Base-by-base conservation (phyloP, 2,113 vertebrate genomes). In the Equus quagga region DNA sequence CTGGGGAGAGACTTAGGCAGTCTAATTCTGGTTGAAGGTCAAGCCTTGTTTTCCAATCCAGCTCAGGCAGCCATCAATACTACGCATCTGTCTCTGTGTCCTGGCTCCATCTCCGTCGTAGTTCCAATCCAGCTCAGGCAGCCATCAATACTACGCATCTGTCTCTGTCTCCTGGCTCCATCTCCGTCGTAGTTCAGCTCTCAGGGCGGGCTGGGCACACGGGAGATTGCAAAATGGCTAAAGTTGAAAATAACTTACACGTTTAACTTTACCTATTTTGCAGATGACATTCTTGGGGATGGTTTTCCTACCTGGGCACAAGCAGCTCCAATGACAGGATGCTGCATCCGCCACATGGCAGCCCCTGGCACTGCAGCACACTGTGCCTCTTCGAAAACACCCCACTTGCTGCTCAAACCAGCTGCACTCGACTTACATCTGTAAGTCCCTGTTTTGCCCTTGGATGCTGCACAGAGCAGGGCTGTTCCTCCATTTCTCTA, bases 321-420 rank as follows among this genome's bases (percentile, higher is more conserved):
- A 3, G 21, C 26, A 21, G 36, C 19, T 81, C 5, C 56, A 8
- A 2, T 3, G 72, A 19, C 4, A 36, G 26, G 62, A 73, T 13
- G 8, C 41, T 18, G 15, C 12, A 0, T 41, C 7, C 0, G 6
- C 65, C 5, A 3, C 7, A 0, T 0, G n/a, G 58, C 0, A 31
- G 6, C 19, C 1, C 33, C 51, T 60, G 44, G 15, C 19, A 5
- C 41, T 7, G 36, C 58, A 46, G 24, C 21, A 11, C 49, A 6
- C 0, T 1, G 4, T 1, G 46, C 21, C 31, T 78, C 65, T 60
- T 46, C 1, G 11, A 15, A 33, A 44, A 33, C 36, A 23, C 2
- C 19, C 2, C 3, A 3, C 12, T 3, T 14, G 11, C 17, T 11
- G 13, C 62, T 62, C 12, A 12, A 14, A 15, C 8, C 3, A 26